Base-by-base conservation (phyloP, 2,888 invertebrate genomes). In the Aphidius colemani region DNA sequence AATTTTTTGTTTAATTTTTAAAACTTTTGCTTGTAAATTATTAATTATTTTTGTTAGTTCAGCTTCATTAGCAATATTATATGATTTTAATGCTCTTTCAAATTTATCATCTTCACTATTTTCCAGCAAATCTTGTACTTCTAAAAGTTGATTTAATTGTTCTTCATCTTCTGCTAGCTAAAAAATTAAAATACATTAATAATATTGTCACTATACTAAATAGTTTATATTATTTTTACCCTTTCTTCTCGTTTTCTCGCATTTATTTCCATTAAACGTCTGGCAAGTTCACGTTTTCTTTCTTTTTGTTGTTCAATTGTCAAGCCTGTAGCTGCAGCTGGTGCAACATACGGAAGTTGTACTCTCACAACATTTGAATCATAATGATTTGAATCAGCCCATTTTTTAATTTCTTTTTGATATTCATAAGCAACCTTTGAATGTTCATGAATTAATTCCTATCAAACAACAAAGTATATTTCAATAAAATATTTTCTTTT, bases 201-300 rank as follows among this genome's bases (percentile, higher is more conserved):
- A 18, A 2, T 18, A 2, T 2, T 18, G 13, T 18, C 13, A 18
- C 13, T 2, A 18, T 18, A 18, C 2, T 18, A 18, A 18, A 18
- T 18, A 18, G 13, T 18, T 18, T 18, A 18, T 66, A 58, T 7
- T 53, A 40, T 53, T 44, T 71, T 71, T 74, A 87, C 88, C 77
- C 93, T 89, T 79, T 96, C 95, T 75, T 93, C 92, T 69, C 96
- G 85, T 78, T 95, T 93, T 58, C 93, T 88, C 1, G 94, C 94
- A 80, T 96, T 96, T 59, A 96, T 93, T 83, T 96, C 96, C 57
- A 94, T 88, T 60, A 96, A 84, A 39, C 96, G 86, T 50, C 90
- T 85, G 0, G 95, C 94, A 78, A 96, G 86, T 79, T 96, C 96
- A 63, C 91, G 89, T 71, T 95, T 90, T 66, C 94, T 86, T 78